These are phyloP conservation scores for Acleris laterana DNA, from an alignment of 2,888 invertebrate species.

Conservation along the genomic window DNA sequence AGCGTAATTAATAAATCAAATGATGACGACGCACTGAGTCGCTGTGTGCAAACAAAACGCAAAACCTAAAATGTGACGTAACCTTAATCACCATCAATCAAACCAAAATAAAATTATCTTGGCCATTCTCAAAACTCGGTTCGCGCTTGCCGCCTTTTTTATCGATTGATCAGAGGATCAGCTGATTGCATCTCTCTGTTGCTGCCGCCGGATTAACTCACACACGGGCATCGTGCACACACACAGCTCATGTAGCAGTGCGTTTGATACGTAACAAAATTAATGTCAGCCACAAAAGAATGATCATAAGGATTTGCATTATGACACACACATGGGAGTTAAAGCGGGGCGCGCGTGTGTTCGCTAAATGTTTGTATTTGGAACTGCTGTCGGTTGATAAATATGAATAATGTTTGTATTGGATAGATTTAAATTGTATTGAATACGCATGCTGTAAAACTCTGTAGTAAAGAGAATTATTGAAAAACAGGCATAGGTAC, in stretches of 20 bases:
- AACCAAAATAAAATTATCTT: too few species aligned
- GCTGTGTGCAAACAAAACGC: too few species aligned
- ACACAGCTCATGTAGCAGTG: conserved; percentile 30
- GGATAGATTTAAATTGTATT: background rate
- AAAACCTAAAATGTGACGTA: too few species aligned
- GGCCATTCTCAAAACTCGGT: background rate
- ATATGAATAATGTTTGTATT: conserved; percentile 5
- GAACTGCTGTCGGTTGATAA: conserved; percentile 10
- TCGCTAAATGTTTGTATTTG: conserved; percentile 30
- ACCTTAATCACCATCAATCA: too few species aligned
- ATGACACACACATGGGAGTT: conserved; percentile 53
- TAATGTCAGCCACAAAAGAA: conserved; percentile 68
- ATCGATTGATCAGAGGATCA: conserved; percentile 81
- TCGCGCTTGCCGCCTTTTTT: conserved; percentile 50
- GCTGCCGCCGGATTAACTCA: conserved; percentile 76
- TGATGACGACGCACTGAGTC: too few species aligned
- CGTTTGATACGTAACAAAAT: conserved; percentile 49
- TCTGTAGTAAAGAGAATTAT: too few species aligned
- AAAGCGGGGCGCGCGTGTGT: conserved; percentile 21
- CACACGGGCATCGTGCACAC: conserved; percentile 41
- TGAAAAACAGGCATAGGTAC: too few species aligned
- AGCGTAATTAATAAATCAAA: too few species aligned
- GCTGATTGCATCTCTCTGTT: conserved; percentile 81
- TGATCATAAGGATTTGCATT: conserved; percentile 71
- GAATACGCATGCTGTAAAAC: background rate